These are phyloP conservation scores for Dilophus febrilis DNA, from an alignment of 2,888 invertebrate species.

Conservation along the genomic window DNA sequence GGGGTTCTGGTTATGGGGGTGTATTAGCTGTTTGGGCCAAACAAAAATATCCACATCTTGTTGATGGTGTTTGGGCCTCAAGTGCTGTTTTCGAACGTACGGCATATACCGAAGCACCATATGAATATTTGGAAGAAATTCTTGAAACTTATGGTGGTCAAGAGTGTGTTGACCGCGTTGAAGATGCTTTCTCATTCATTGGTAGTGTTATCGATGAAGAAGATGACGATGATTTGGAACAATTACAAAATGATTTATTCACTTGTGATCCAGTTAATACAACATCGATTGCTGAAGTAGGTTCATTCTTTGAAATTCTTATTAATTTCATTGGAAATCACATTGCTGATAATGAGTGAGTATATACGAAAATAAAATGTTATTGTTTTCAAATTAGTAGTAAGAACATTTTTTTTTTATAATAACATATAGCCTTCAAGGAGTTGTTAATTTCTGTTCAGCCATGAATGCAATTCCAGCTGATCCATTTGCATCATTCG, in stretches of 20 bases:
- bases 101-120: neutral
- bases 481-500: neutral
- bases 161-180: neutral
- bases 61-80: slow-evolving; percentile 7
- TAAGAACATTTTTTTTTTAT: no score
- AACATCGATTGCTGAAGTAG: neutral
- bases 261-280: neutral
- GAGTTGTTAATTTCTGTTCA: neutral
- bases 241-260: neutral
- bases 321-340: neutral
- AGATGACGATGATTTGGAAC: neutral
- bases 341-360: neutral
- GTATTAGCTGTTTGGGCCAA: slow-evolving; percentile 4
- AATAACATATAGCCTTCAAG: neutral
- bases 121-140: neutral
- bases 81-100: neutral
- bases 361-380: neutral
- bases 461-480: neutral
- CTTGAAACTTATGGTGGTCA: neutral
- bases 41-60: slow-evolving; percentile 6
- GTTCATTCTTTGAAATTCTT: neutral
- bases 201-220: neutral
- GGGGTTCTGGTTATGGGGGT: slow-evolving; percentile 6
- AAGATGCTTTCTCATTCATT: neutral
- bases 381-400: no score